Base-by-base conservation (phyloP, 92 coral and sea anemone species). In the Anthopleura xanthogrammica region DNA sequence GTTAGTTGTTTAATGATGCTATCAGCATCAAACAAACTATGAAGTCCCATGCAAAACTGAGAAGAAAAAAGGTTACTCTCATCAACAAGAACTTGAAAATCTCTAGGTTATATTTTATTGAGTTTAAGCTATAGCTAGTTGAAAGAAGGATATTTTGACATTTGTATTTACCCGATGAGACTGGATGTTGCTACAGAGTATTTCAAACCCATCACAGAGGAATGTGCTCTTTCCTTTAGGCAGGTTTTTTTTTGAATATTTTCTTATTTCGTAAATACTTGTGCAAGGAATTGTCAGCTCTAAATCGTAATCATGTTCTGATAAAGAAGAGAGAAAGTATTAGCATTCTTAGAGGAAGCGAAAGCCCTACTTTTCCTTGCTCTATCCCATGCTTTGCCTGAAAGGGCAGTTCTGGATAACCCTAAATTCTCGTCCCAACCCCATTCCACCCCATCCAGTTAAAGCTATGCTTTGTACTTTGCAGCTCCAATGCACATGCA, bases 121-220 rank as follows among this genome's bases (percentile, higher is more conserved):
- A 64, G 36, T 29, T 0, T 29, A 29, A 29, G 36, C 20, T 64
- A 64, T 20, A 23, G 36, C 4, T 8, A 29, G 36, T 29, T 29
- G 36, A n/a, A 64, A 17, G 10, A 64, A 8, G 23, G 4, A 22
- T 64, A 20, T 23, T 2, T 64, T n/a, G 5, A 19, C 24, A 64
- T 5, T 50, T 13, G 5, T 78, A 75, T 41, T 72, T 85, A 97
- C 99, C 97, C 95, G 91, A 71, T 94, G 85, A 6, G 96, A 89
- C 80, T 93, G 92, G 66, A 97, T 87, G 79, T 93, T 92, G 73
- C 97, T 92, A 85, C 99, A 97, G 41, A 94, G 80, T 3, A 97
- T 87, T 79, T 97, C 98, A 87, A 94, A 83, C 20, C 99, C 98
- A 87, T 97, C 99, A 86, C 85, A 79, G 41, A 92, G 86, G 79